Evolutionary conservation across 2,888 invertebrate genomes (phyloP).

Genomic region (Netelia inedita): DNA sequence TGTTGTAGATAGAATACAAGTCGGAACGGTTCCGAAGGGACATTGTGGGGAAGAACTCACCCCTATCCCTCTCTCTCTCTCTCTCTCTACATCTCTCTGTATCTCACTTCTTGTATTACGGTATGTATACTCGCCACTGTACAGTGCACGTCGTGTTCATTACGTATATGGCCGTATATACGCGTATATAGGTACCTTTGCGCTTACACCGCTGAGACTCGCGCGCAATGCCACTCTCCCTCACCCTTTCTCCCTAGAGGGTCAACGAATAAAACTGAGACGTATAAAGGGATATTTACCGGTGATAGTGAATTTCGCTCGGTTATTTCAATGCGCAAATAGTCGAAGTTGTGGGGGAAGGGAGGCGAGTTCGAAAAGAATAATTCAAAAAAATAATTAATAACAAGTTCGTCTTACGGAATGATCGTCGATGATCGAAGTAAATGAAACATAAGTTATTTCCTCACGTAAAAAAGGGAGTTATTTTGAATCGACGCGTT

Average conservation of each 20-base stretch:
- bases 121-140: slow-evolving; percentile 21
- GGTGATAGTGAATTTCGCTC: slow-evolving; percentile 11
- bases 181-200: slow-evolving; percentile 2
- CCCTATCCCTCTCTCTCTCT: not conserved
- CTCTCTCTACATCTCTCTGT: slow-evolving; percentile 1
- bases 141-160: slow-evolving; percentile 24
- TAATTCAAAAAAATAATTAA: too few species aligned
- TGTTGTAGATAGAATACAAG: slow-evolving; percentile 31
- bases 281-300: slow-evolving; percentile 7
- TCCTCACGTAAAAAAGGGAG: too few species aligned
- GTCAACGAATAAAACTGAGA: too few species aligned
- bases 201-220: slow-evolving; percentile 18
- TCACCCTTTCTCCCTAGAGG: not conserved
- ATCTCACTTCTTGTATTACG: slow-evolving; percentile 40
- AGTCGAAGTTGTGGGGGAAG: too few species aligned
- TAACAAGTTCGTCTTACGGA: too few species aligned
- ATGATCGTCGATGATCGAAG: too few species aligned
- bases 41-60: slow-evolving; percentile 27
- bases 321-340: too few species aligned
- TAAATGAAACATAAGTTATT: too few species aligned
- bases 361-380: too few species aligned
- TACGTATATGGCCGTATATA: slow-evolving; percentile 16
- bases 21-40: slow-evolving; percentile 57
- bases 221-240: not conserved
- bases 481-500: too few species aligned